These are phyloP conservation scores for Brachyistius frenatus DNA, from an alignment of 2,113 vertebrate species.

Conservation along the genomic window DNA sequence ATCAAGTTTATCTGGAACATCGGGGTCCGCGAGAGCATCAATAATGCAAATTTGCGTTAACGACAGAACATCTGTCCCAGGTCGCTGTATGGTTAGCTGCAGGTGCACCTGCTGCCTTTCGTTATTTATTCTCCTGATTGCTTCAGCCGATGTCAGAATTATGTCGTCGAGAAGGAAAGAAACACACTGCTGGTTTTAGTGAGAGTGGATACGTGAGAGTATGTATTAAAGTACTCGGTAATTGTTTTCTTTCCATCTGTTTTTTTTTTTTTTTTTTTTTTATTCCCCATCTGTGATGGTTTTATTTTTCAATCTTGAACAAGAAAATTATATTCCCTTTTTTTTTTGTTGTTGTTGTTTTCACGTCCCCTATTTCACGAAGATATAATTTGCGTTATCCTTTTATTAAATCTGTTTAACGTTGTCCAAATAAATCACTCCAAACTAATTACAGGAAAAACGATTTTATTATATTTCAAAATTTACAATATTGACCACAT, in stretches of 20 bases:
- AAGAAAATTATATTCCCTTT: too few species aligned
- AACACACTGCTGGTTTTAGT: not conserved
- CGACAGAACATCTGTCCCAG: slow-evolving; percentile 43
- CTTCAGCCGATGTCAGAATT: not conserved
- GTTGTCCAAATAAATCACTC: too few species aligned
- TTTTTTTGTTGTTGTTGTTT: too few species aligned
- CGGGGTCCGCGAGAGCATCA: slow-evolving; percentile 4
- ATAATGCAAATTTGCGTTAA: slow-evolving; percentile 47
- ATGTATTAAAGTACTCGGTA: not conserved
- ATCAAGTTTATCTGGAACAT: slow-evolving; percentile 14
- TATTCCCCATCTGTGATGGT: too few species aligned
- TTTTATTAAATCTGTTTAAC: too few species aligned
- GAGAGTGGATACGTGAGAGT: not conserved
- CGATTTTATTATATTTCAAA: too few species aligned
- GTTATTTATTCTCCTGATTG: slow-evolving; percentile 38
- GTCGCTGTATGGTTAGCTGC: slow-evolving; percentile 12
- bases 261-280: too few species aligned
- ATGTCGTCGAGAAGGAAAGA: not conserved
- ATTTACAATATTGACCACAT: too few species aligned
- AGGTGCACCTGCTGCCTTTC: slow-evolving; percentile 24
- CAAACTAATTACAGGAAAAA: too few species aligned
- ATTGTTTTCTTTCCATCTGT: not conserved
- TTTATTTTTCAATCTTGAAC: too few species aligned
- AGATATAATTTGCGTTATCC: too few species aligned
- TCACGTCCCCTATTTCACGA: too few species aligned